phyloP scores from a whole-genome alignment of 2,113 vertebrate genomes.

The Tympanuchus pallidicinctus region DNA sequence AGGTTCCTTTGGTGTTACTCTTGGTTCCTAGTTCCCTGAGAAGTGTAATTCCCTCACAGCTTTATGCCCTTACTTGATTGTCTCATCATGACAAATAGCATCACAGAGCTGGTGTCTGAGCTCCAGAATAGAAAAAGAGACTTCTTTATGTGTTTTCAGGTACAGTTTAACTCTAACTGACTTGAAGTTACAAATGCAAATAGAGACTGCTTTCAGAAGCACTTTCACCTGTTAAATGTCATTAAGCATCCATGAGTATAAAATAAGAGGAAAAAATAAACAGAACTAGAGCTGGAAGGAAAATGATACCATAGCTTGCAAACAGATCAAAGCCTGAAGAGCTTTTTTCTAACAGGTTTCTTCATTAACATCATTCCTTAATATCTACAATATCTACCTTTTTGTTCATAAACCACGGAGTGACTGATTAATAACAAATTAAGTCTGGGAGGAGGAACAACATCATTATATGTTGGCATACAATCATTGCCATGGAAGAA shows the following conservation, averaged over 20 bases:
- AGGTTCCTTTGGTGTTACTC: not conserved
- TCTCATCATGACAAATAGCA: not conserved
- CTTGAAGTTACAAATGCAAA: not conserved
- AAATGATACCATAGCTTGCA: not conserved
- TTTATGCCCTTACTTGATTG: not conserved
- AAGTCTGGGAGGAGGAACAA: not conserved
- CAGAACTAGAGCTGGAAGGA: not conserved
- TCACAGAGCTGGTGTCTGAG: not conserved
- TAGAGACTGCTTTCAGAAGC: not conserved
- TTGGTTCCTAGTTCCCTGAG: not conserved
- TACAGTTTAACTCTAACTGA: not conserved
- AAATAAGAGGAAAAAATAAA: not conserved
- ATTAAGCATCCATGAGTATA: not conserved
- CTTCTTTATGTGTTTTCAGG: not conserved
- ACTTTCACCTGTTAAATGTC: not conserved
- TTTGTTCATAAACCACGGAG: not conserved
- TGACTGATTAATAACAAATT: conserved; percentile 11
- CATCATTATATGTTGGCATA: not conserved
- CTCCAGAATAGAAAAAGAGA: not conserved
- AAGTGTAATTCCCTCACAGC: not conserved
- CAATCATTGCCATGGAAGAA: not conserved
- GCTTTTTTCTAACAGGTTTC: not conserved
- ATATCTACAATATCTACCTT: not conserved
- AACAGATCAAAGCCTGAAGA: not conserved
- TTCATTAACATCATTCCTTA: not conserved